Evolutionary conservation across 2,888 invertebrate species (phyloP), one percentile per base, ranked within the genome.

Genomic region (Emmelina monodactyla): DNA sequence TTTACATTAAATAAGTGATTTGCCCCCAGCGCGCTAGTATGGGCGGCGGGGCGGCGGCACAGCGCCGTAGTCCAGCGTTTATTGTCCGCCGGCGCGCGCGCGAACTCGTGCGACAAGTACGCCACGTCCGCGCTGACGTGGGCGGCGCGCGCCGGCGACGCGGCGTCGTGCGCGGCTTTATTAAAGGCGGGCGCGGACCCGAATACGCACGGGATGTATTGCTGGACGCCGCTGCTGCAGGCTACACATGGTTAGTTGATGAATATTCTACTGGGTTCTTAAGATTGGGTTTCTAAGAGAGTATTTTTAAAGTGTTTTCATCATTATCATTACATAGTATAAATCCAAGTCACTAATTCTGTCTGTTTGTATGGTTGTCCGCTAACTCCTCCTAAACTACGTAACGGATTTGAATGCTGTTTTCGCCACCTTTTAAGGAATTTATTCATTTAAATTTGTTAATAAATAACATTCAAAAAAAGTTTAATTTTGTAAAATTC

Each of bases 191-290:
- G 95, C 40, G 94, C 95, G 29, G 90, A 89, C 60, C 88, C 92
- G 3, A 95, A 96, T 64, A 89, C 89, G 16, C 90, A 93, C 40
- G 98, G 98, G 52, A 97, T 98, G 96, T 96, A 97, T 69, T 97
- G 96, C 14, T 96, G 97, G 96, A 97, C 97, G 2, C 89, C 97
- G 1, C 73, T 97, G 39, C 70, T 97, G 40, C 91, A 91, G 34
- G 87, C 89, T 14, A 83, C 88, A 1, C 86, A 86, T 50, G 89
- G 89, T 55, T 82, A n/a, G n/a, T n/a, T n/a, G n/a, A n/a, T n/a
- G n/a, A n/a, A n/a, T n/a, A n/a, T n/a, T n/a, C n/a, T n/a, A n/a
- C n/a, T n/a, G n/a, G n/a, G n/a, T n/a, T n/a, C n/a, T n/a, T n/a
- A n/a, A n/a, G n/a, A n/a, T n/a, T n/a, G n/a, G n/a, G n/a, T n/a